Evolutionary conservation across 2,888 invertebrate genomes (phyloP).

Genomic region (Andrena chrysosceles): DNA sequence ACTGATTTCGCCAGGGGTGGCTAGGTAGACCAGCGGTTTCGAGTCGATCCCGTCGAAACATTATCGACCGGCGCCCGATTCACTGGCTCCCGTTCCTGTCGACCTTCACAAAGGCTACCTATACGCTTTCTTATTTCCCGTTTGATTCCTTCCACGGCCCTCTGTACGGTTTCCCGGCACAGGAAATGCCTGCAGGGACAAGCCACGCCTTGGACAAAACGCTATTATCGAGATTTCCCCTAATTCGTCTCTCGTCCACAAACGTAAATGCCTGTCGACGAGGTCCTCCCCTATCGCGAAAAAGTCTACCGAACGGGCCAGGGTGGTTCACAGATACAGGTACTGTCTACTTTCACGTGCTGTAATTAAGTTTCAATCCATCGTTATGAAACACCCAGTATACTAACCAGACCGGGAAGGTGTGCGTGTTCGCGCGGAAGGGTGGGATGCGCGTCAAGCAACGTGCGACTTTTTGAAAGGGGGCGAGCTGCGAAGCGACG

Average conservation of each 20-base stretch:
- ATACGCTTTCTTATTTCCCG: constrained; percentile 75
- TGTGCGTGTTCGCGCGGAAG: constrained; percentile 7
- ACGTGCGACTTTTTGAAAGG: constrained; percentile 44
- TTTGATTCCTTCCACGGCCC: constrained; percentile 68
- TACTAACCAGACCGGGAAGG: constrained; percentile 1
- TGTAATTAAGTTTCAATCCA: background rate
- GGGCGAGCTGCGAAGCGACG: constrained; percentile 58
- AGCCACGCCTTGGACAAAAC: constrained; percentile 67
- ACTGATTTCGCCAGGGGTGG: constrained; percentile 65
- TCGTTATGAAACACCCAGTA: background rate
- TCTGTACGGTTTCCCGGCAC: constrained; percentile 62
- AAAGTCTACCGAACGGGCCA: constrained; percentile 19
- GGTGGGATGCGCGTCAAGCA: constrained; percentile 15
- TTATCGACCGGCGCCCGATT: constrained; percentile 56
- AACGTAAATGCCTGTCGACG: constrained; percentile 41
- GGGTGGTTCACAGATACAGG: too few species aligned
- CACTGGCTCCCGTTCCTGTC: constrained; percentile 27
- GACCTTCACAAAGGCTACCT: constrained; percentile 55
- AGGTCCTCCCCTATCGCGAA: constrained; percentile 21
- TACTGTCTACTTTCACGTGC: background rate
- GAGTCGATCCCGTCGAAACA: constrained; percentile 56
- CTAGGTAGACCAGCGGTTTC: constrained; percentile 36
- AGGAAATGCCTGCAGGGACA: background rate
- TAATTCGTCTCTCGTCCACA: constrained; percentile 75
- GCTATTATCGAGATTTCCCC: constrained; percentile 78